A percentile compares a stretch with the other conserved stretches of the same genome.
These are phyloP conservation scores for Balaeniceps rex DNA, from an alignment of 2,113 vertebrate species.

Conservation along the genomic window DNA sequence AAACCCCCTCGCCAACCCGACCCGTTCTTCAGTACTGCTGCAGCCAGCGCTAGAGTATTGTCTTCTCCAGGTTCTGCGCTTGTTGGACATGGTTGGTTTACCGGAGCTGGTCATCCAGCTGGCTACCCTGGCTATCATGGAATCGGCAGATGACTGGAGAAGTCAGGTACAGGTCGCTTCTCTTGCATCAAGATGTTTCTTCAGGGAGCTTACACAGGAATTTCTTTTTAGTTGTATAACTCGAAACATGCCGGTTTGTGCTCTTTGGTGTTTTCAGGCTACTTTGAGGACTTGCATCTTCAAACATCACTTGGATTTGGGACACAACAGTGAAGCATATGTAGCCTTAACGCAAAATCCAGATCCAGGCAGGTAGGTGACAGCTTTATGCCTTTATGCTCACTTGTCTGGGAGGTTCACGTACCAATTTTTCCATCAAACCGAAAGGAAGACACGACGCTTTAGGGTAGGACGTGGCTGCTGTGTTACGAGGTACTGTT, in stretches of 20 bases:
- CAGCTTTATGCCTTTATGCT: not conserved
- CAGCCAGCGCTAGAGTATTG: not conserved
- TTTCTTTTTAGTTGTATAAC: not conserved
- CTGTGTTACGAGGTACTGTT: not conserved
- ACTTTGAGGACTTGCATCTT: conserved; percentile 93
- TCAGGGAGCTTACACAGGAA: not conserved
- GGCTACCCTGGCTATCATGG: conserved; percentile 85
- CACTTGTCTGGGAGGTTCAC: rapidly evolving
- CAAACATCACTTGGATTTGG: conserved; percentile 95
- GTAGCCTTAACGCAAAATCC: conserved; percentile 93
- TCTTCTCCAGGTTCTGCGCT: conserved; percentile 81
- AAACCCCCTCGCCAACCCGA: rapidly evolving
- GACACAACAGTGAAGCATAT: conserved; percentile 91
- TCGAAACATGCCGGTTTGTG: not conserved
- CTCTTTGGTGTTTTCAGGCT: conserved; percentile 74
- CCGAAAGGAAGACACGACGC: not conserved
- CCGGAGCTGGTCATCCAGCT: conserved; percentile 91
- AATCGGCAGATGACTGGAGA: conserved; percentile 79
- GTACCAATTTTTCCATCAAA: not conserved
- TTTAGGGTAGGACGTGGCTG: not conserved
- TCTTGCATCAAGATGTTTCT: not conserved
- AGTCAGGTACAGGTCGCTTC: conserved; percentile 76
- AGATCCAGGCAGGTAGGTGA: conserved; percentile 91
- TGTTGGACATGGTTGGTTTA: conserved; percentile 87
- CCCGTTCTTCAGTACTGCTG: not conserved